These are phyloP conservation scores for Drosophila mimica DNA, from an alignment of 2,888 invertebrate species.

Conservation along the genomic window DNA sequence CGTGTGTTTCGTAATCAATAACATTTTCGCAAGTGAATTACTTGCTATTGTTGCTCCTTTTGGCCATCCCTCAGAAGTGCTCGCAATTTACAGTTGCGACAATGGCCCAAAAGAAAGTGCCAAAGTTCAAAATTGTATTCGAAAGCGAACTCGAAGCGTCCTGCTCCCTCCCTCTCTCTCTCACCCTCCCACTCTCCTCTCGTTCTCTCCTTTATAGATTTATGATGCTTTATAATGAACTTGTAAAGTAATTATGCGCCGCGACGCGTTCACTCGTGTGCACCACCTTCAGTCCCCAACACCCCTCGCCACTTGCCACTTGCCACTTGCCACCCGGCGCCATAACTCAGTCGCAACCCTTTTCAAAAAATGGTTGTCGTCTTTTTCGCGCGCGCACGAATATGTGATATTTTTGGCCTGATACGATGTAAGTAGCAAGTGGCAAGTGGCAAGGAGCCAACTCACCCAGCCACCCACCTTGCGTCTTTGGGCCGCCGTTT, in stretches of 20 bases:
- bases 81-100: constrained; percentile 35
- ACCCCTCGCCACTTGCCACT: neutral
- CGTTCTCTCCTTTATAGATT: constrained; percentile 75
- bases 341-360: constrained; percentile 74
- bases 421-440: constrained; percentile 25
- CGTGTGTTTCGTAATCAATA: constrained; percentile 75
- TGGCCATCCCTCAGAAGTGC: constrained; percentile 15
- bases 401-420: constrained; percentile 66
- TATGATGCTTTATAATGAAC: constrained; percentile 85
- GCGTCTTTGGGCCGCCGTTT: constrained; percentile 67
- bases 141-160: constrained; percentile 19
- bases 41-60: constrained; percentile 61
- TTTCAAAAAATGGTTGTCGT: constrained; percentile 74
- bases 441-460: constrained; percentile 21
- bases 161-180: neutral
- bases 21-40: constrained; percentile 79
- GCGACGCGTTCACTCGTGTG: constrained; percentile 58
- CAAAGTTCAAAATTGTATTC: constrained; percentile 68
- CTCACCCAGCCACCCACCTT: constrained; percentile 15
- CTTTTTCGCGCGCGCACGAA: constrained; percentile 53
- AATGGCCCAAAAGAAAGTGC: constrained; percentile 60
- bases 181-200: neutral
- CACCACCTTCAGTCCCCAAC: constrained; percentile 43
- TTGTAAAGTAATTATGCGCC: constrained; percentile 85
- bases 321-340: constrained; percentile 2